These are phyloP conservation scores for Oscheius sp. DNA, from an alignment of 2,888 invertebrate species.

Conservation along the genomic window DNA sequence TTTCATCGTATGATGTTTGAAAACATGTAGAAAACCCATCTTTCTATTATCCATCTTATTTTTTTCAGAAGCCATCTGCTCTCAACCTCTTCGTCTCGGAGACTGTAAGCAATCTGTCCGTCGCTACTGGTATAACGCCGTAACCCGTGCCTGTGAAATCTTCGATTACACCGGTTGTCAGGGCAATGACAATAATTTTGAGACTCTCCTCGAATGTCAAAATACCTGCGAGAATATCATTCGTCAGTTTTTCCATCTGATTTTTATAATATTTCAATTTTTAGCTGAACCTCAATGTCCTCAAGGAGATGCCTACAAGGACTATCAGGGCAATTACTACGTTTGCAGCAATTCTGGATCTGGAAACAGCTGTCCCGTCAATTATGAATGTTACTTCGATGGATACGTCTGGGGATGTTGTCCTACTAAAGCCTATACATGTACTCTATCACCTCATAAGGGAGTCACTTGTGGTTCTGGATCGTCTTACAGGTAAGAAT, in stretches of 20 bases:
- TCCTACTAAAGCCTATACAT: slow-evolving; percentile 69
- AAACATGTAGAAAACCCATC: background rate
- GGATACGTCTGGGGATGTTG: slow-evolving; percentile 70
- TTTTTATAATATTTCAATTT: slow-evolving; percentile 19
- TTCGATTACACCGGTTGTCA: slow-evolving; percentile 67
- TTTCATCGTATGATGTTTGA: too few species aligned
- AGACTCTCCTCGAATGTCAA: slow-evolving; percentile 68
- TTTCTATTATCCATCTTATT: background rate
- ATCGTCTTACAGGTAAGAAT: slow-evolving; percentile 65
- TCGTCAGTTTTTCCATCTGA: slow-evolving; percentile 47
- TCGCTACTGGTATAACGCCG: slow-evolving; percentile 68
- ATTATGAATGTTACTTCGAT: slow-evolving; percentile 65
- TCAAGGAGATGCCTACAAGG: slow-evolving; percentile 70
- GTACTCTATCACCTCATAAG: slow-evolving; percentile 65
- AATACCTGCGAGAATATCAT: slow-evolving; percentile 69
- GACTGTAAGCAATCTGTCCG: slow-evolving; percentile 68
- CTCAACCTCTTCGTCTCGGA: slow-evolving; percentile 69
- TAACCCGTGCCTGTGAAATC: slow-evolving; percentile 67
- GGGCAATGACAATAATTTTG: slow-evolving; percentile 69
- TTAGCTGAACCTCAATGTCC: slow-evolving; percentile 69
- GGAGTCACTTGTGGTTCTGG: slow-evolving; percentile 69
- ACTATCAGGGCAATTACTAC: slow-evolving; percentile 69
- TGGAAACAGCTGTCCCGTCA: slow-evolving; percentile 61
- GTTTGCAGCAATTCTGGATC: slow-evolving; percentile 66
- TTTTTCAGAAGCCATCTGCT: slow-evolving; percentile 69